A percentile compares a stretch with the other conserved stretches of the same genome.
Conservation (phyloP, 1,140 invertebrate species). For the Papilio machaon region DNA sequence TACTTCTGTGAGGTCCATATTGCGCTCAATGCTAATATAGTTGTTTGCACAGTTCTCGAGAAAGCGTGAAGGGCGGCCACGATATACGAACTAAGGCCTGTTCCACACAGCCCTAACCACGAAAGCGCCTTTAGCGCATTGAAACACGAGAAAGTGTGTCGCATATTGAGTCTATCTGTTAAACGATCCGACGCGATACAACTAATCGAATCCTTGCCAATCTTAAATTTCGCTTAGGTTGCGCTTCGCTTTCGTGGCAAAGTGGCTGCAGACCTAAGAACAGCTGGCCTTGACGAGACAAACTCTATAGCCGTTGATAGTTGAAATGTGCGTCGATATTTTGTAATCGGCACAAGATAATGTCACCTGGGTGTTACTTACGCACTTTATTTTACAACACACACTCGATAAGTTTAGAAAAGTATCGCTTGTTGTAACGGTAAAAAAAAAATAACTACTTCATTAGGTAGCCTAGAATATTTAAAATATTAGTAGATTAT, state of each 20-base stretch:
- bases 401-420: not conserved
- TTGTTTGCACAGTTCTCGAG: slow-evolving; percentile 39
- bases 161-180: too few relatives aligned
- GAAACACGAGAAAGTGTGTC: not conserved
- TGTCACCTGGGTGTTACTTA: slow-evolving; percentile 21
- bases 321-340: not conserved
- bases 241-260: not conserved
- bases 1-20: not conserved
- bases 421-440: not conserved
- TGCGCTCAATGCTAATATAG: not conserved
- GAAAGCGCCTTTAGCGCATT: not conserved
- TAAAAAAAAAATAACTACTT: not conserved
- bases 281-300: slow-evolving; percentile 2
- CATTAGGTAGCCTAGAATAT: too few relatives aligned
- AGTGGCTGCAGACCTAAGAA: not conserved
- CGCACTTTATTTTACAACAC: slow-evolving; percentile 16
- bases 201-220: too few relatives aligned
- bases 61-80: slow-evolving; percentile 65
- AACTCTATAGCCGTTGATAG: not conserved
- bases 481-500: too few relatives aligned
- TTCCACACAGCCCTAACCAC: too few relatives aligned
- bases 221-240: not conserved
- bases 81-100: not conserved
- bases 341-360: not conserved
- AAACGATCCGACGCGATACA: too few relatives aligned